Percentiles rank a stretch among this genome's conserved stretches.
phyloP scores from a whole-genome alignment of 2,113 vertebrate genomes.

The Ochotona curzoniae region DNA sequence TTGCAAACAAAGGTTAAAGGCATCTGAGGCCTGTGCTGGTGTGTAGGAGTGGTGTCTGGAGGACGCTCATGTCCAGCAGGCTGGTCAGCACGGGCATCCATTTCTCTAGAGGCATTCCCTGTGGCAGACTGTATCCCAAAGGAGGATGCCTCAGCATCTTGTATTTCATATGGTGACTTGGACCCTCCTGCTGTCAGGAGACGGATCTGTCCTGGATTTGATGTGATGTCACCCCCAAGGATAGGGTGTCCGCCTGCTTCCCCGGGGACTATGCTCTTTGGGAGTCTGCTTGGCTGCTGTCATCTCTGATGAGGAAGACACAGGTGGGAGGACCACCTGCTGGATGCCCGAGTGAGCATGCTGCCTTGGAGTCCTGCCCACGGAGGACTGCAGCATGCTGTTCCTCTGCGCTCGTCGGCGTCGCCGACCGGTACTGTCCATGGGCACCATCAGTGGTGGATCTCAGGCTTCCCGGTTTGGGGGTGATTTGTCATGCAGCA shows the following conservation, averaged over 20 bases:
- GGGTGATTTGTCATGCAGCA: background rate
- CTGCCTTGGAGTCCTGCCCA: background rate
- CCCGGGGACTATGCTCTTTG: background rate
- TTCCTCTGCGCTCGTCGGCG: background rate
- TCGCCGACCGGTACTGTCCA: background rate
- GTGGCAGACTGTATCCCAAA: background rate
- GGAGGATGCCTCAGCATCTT: background rate
- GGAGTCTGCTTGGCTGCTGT: background rate
- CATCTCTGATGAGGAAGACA: too few relatives aligned
- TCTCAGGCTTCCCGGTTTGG: background rate
- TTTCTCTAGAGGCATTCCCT: background rate
- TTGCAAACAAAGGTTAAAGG: background rate
- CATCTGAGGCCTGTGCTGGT: background rate
- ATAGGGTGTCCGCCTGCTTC: background rate
- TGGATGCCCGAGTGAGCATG: background rate
- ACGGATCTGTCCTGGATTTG: background rate
- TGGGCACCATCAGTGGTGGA: background rate
- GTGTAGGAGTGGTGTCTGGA: background rate
- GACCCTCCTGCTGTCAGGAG: background rate
- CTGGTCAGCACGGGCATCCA: background rate
- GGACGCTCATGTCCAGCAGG: background rate
- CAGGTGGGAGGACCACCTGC: rapidly evolving
- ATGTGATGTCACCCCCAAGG: background rate
- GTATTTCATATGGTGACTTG: background rate
- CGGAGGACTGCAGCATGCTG: background rate